These are phyloP conservation scores for Drosophila bipectinata DNA, from an alignment of 1,140 invertebrate species.

Conservation along the genomic window DNA sequence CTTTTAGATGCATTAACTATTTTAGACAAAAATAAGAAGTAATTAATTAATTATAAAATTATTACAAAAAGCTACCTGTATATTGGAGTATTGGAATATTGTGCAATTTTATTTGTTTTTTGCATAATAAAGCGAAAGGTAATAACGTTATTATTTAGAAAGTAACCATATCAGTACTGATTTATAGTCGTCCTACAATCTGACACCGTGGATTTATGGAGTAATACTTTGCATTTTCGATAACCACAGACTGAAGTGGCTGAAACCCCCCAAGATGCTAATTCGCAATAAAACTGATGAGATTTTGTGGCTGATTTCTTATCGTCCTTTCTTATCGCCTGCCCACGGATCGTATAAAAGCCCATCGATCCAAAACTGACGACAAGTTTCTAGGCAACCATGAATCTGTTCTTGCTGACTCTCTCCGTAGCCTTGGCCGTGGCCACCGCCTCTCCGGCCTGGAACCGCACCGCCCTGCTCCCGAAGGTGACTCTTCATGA, in stretches of 20 bases:
- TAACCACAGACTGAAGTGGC: not conserved
- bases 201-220: not conserved
- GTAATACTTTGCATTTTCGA: not conserved
- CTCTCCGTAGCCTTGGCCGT: constrained; percentile 26
- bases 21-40: too few relatives aligned
- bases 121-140: not conserved
- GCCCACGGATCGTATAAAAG: constrained; percentile 10
- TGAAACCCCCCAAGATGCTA: not conserved
- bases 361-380: too few relatives aligned
- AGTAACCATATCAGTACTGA: not conserved
- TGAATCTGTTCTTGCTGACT: constrained; percentile 44
- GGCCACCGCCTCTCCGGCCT: constrained; percentile 18
- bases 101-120: not conserved
- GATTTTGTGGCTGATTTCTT: not conserved
- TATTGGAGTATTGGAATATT: too few relatives aligned
- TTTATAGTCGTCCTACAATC: not conserved
- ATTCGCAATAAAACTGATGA: not conserved
- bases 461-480: constrained; percentile 11
- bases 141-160: not conserved
- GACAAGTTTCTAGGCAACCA: constrained; percentile 22
- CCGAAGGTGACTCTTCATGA: constrained; percentile 7
- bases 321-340: constrained; percentile 5
- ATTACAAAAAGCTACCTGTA: too few relatives aligned
- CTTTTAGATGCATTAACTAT: too few relatives aligned
- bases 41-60: too few relatives aligned